Evolutionary conservation across 2,888 invertebrate genomes (phyloP).

Genomic region (Phytoseiulus persimilis): DNA sequence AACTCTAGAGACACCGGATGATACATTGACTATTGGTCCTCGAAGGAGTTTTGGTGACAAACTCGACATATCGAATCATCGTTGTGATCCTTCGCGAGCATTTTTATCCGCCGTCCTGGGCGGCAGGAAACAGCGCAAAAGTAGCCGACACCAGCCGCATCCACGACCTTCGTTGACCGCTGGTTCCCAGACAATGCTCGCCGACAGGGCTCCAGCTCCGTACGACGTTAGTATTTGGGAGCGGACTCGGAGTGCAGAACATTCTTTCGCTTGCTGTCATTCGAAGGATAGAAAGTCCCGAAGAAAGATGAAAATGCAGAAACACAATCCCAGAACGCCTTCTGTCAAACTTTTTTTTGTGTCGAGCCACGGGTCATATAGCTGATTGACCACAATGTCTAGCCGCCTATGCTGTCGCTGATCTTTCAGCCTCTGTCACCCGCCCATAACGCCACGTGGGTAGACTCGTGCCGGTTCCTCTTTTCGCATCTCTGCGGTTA

Average conservation of each 20-base stretch:
- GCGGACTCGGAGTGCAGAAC: not conserved
- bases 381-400: not conserved
- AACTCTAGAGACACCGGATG: too few relatives aligned
- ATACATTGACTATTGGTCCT: too few relatives aligned
- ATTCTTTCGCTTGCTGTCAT: not conserved
- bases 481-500: not conserved
- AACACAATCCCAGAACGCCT: not conserved
- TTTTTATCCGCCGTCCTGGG: too few relatives aligned
- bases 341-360: not conserved
- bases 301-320: not conserved
- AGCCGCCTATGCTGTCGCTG: not conserved
- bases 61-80: too few relatives aligned
- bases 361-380: not conserved
- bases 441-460: not conserved
- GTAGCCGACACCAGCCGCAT: too few relatives aligned
- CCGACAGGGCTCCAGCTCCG: not conserved
- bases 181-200: not conserved
- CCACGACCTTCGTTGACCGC: not conserved
- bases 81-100: too few relatives aligned
- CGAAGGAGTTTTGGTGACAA: too few relatives aligned
- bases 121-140: too few relatives aligned
- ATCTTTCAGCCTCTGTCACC: not conserved
- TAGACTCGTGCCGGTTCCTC: not conserved
- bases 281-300: not conserved
- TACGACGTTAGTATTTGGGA: not conserved